Evolutionary conservation across 2,113 vertebrate genomes (phyloP), one percentile per base, ranked within the genome.

Genomic region (Pygoscelis adeliae): DNA sequence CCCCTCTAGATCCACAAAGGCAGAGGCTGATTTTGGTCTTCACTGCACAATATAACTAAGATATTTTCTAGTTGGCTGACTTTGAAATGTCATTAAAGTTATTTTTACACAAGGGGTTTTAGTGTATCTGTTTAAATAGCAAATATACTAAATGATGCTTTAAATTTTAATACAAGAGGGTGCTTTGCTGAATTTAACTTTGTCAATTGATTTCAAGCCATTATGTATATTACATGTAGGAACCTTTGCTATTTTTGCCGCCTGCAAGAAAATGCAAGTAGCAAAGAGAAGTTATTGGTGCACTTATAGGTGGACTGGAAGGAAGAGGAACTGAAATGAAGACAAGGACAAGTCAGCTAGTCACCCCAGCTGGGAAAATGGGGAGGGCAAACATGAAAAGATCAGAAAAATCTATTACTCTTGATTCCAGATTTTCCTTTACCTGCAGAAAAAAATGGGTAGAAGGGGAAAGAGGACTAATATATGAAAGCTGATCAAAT

Each of bases 111-210:
- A 44, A n/a, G 19, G 47, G 38, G 70, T 10, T 76, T 93, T 88
- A 22, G 55, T 20, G 34, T 34, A 23, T 74, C 70, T 93, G 78
- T 87, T 94, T 76, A 76, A 96, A 87, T 49, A 91, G 70, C 82
- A 87, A 62, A 84, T 34, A n/a, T 18, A 76, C 56, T 46, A 80
- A 95, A 91, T 7, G 49, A 53, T 78, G 87, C 89, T 92, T 94
- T 87, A 94, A 97, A 90, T 96, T 93, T 97, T 96, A 58, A 94
- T 94, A 46, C 17, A 42, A 47, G 72, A 89, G 50, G 70, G 11
- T 76, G 90, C 63, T 92, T 79, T 76, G 20, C 66, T 69, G 92
- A 69, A 56, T 91, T 85, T 77, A 83, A 62, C 87, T 90, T 88
- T 46, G 78, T 46, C 77, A 69, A 2, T 93, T 93, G 93, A 85